Evolutionary conservation across 2,888 invertebrate species (phyloP).

Genomic region (Eilema caniola): DNA sequence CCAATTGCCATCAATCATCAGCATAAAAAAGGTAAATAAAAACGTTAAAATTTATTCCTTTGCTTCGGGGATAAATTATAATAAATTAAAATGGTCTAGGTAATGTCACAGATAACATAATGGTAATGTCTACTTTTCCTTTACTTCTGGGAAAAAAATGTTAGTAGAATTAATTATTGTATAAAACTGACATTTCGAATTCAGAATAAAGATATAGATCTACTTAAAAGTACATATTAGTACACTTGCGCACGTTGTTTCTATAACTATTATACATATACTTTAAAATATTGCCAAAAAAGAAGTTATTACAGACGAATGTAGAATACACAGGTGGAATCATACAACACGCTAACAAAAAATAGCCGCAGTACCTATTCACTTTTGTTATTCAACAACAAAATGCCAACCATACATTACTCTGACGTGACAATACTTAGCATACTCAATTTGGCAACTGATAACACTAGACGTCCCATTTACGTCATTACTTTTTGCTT

Average conservation of each 20-base stretch:
- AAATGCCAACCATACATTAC: slow-evolving; percentile 1
- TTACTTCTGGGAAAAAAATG: too few relatives aligned
- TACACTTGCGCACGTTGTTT: slow-evolving; percentile 1
- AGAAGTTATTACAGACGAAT: background rate
- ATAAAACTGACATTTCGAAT: too few relatives aligned
- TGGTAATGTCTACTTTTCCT: too few relatives aligned
- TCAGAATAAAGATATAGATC: too few relatives aligned
- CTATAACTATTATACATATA: background rate
- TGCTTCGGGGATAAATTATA: too few relatives aligned
- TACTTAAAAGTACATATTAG: background rate
- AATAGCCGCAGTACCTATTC: too few relatives aligned
- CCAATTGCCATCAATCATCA: too few relatives aligned
- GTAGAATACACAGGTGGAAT: background rate
- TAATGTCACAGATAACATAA: too few relatives aligned
- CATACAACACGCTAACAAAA: background rate
- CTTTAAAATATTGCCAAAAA: background rate
- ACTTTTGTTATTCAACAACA: slow-evolving; percentile 3
- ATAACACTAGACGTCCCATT: slow-evolving; percentile 21
- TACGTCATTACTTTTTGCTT: slow-evolving; percentile 40
- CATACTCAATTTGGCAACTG: background rate
- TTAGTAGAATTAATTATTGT: too few relatives aligned
- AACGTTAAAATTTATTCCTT: too few relatives aligned
- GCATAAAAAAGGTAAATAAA: too few relatives aligned
- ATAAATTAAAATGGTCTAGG: too few relatives aligned
- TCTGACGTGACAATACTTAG: slow-evolving; percentile 7